Base-by-base conservation (phyloP, 2,888 invertebrate genomes). In the Petrophora chlorosata region DNA sequence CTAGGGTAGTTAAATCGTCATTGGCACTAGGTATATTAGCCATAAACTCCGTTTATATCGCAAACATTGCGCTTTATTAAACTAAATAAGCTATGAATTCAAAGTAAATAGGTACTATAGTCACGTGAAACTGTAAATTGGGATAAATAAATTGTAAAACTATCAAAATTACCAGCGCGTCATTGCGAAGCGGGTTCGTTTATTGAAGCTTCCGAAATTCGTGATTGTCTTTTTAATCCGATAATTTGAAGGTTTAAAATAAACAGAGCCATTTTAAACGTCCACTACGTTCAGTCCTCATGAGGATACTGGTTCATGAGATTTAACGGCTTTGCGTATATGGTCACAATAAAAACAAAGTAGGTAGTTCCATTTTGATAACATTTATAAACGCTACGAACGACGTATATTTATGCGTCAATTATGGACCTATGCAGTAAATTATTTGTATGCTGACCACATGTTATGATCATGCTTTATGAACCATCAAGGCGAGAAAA, bases 81-180 rank as follows among this genome's bases (percentile, higher is more conserved):
- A 63, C 73, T 72, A 75, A 77, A 78, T 76, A 74, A 75, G 70
- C 72, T 65, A 79, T 76, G 67, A 73, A 73, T 77, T 78, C 75
- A 34, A 30, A 35, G 34, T 25, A 72, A 69, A 67, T 60, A 62
- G 61, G 63, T 67, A 38, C 9, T 76, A 75, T 73, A 73, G 58
- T 57, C 62, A 54, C 53, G 62, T 65, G 57, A 25, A 15, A 53
- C 40, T 61, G 58, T 58, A 73, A 69, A 70, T 61, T 66, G 57
- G 53, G 44, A n/a, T n/a, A n/a, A n/a, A n/a, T n/a, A n/a, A n/a
- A 63, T 58, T 60, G 59, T 48, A 53, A 61, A 63, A 65, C 53
- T 52, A 53, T 42, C 50, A 53, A 50, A 57, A 56, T 43, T 38
- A 29, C 30, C 32, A 32, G 34, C 26, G 14, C 32, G 34, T 47